A percentile compares a stretch with the other conserved stretches of the same genome.
Evolutionary conservation across 2,888 invertebrate genomes (phyloP).

Genomic region (Trichopoda pennipes): DNA sequence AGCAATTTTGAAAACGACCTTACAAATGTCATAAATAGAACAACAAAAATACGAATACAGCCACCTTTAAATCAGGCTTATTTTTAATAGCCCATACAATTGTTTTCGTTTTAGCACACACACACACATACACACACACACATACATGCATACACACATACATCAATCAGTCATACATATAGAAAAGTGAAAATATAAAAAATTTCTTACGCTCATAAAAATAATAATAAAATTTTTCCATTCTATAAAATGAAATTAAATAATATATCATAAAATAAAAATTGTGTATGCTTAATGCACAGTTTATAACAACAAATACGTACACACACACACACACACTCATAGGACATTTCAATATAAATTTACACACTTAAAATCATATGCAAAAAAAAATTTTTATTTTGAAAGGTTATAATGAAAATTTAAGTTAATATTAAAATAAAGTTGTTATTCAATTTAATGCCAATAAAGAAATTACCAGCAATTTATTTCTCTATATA

Average conservation of each 20-base stretch:
- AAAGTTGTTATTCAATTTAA: conserved; percentile 61
- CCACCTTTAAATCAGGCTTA: not conserved
- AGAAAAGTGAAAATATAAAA: conserved; percentile 22
- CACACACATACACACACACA: not conserved
- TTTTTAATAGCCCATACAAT: conserved; percentile 40
- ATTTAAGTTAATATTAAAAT: conserved; percentile 42
- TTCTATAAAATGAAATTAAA: conserved; percentile 60
- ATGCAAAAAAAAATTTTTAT: not conserved
- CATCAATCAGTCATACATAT: conserved; percentile 22
- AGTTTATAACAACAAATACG: conserved; percentile 12
- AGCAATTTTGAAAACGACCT: no score
- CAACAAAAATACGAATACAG: not conserved
- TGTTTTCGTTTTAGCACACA: conserved; percentile 36
- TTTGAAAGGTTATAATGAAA: conserved; percentile 14
- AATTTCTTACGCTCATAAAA: conserved; percentile 44
- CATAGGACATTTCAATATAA: conserved; percentile 16
- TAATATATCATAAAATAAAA: conserved; percentile 59
- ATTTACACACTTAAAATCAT: conserved; percentile 1
- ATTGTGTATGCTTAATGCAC: conserved; percentile 49
- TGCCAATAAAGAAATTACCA: conserved; percentile 39
- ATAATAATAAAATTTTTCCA: conserved; percentile 65
- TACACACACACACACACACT: not conserved
- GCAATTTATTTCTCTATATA: conserved; percentile 17
- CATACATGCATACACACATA: not conserved
- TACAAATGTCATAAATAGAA: no score